These are phyloP conservation scores for Ianthella basta DNA, from an alignment of 37 sponge, comb jelly and placozoan genomes.

Conservation along the genomic window DNA sequence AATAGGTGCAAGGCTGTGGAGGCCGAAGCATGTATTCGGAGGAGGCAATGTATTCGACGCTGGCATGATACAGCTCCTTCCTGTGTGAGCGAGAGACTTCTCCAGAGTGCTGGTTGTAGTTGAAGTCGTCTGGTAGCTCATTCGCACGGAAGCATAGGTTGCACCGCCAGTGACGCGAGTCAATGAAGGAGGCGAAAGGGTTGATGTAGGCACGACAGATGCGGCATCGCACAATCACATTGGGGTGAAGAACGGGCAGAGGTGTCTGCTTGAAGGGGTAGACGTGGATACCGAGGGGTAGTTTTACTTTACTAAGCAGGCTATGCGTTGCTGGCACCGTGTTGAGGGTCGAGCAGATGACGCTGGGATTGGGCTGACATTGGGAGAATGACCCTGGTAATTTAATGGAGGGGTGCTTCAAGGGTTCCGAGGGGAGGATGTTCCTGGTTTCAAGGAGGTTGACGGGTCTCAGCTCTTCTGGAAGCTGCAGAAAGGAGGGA, in stretches of 20 bases:
- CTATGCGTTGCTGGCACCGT: constrained; percentile 78
- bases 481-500: not conserved
- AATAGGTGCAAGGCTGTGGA: constrained; percentile 92
- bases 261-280: constrained; percentile 81
- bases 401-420: constrained; percentile 36
- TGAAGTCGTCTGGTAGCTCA: constrained; percentile 78
- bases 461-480: constrained; percentile 59
- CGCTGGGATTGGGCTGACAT: constrained; percentile 60
- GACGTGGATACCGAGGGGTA: constrained; percentile 92
- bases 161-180: constrained; percentile 91
- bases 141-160: constrained; percentile 95
- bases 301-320: constrained; percentile 83
- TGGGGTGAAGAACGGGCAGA: constrained; percentile 71
- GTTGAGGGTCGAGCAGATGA: constrained; percentile 89
- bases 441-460: constrained; percentile 74
- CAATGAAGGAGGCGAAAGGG: constrained; percentile 86
- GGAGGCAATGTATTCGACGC: constrained; percentile 95
- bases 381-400: constrained; percentile 45
- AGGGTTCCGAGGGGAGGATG: constrained; percentile 62
- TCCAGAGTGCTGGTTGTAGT: constrained; percentile 60
- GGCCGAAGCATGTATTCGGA: constrained; percentile 97
- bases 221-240: constrained; percentile 81
- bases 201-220: constrained; percentile 96
- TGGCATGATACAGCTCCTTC: constrained; percentile 65
- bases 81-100: constrained; percentile 41